Percentiles rank a stretch among this genome's conserved stretches.
Evolutionary conservation across 2,113 vertebrate genomes (phyloP).

Genomic region (Scalopus aquaticus): DNA sequence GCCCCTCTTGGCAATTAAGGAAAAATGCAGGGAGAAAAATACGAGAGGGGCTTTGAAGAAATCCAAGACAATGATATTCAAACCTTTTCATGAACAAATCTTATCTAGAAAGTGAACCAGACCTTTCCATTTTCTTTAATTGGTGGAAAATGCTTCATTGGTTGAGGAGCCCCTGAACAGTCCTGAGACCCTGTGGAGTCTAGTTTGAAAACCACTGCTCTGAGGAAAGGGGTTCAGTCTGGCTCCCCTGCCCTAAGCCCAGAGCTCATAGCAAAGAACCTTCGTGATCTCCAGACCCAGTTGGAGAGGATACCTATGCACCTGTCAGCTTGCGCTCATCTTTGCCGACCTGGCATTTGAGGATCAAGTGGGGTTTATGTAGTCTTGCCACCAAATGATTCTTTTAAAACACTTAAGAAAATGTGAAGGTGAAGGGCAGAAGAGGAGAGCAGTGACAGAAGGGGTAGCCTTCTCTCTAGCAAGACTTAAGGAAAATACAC

Average conservation of each 20-base stretch:
- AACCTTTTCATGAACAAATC: neutral
- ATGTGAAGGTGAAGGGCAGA: neutral
- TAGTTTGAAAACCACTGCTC: conserved; percentile 33
- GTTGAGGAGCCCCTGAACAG: neutral
- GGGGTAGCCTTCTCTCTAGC: conserved; percentile 14
- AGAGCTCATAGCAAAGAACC: neutral
- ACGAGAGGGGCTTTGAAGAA: neutral
- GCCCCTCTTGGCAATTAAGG: neutral
- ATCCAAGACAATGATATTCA: neutral
- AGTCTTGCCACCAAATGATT: conserved; percentile 42
- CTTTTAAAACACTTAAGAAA: conserved; percentile 30
- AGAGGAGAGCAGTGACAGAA: conserved; percentile 6
- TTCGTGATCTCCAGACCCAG: neutral
- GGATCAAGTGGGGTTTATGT: neutral
- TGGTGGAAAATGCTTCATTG: conserved; percentile 14
- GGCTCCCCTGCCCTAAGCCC: neutral
- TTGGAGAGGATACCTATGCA: neutral
- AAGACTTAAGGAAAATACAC: conserved; percentile 46
- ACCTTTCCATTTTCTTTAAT: conserved; percentile 8
- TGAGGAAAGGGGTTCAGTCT: neutral
- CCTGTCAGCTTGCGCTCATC: neutral
- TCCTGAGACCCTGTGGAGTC: neutral
- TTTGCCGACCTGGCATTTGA: neutral
- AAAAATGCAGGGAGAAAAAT: neutral
- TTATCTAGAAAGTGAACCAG: neutral